Base-by-base conservation (phyloP, 2,888 invertebrate genomes). In the Smittia aterrima region DNA sequence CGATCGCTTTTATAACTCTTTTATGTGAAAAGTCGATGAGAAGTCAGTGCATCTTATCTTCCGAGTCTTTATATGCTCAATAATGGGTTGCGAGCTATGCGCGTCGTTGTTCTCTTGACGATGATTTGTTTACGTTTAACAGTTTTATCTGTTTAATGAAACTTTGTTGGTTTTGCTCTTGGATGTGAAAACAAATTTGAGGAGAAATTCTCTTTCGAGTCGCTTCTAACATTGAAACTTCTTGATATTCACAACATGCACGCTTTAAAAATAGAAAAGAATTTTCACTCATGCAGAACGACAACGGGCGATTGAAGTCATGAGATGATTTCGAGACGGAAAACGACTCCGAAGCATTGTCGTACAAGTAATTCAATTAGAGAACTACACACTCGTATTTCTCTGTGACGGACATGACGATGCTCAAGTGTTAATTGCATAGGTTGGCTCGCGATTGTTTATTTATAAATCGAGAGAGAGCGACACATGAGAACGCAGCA, bases 241-340 rank as follows among this genome's bases (percentile, higher is more conserved):
- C 70, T 71, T 71, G 25, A 71, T 71, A 71, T 54, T 71, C 70
- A 25, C 22, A 58, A n/a, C 54, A 71, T 54, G 70, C 70, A 71
- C 27, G 53, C 25, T 47, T 71, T 71, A 71, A 71, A 71, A 71
- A 71, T 71, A 71, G 70, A 71, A 16, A 22, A 25, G 24, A 71
- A 58, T 18, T 22, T 58, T 58, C 20, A n/a, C n/a, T 58, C 58
- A 58, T 58, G 58, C 58, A 18, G 58, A 58, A 58, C 58, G 22
- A n/a, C 47, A 22, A 58, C 22, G 22, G n/a, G 4, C 22, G 58
- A 58, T 58, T 13, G 9, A 4, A 58, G n/a, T 3, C 4, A 58
- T 3, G 13, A 22, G 20, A 58, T 22, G 2, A 7, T 58, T 58
- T 22, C 58, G 22, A 58, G 22, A 3, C 22, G 58, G 58, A 32